Base-by-base conservation (phyloP, 2,113 vertebrate genomes). In the Peromyscus polionotus region DNA sequence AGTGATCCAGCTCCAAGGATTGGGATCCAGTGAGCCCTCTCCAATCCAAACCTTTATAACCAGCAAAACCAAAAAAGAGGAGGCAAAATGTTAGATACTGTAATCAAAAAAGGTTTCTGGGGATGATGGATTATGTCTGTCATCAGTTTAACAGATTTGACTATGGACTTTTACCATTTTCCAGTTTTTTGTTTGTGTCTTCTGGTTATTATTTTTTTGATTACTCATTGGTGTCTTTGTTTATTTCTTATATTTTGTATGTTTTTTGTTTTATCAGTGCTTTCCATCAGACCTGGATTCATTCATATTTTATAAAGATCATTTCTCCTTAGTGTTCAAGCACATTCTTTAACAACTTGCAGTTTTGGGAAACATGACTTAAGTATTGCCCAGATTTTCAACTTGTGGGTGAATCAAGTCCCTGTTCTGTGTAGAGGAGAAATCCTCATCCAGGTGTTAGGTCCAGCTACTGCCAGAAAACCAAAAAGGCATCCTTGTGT, bases 41-140 rank as follows among this genome's bases (percentile, higher is more conserved):
- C 99, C 99, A 99, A 99, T 99, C 99, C 99, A 99, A 99, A 99
- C 99, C 99, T 99, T 99, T 99, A 99, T 99, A 99, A 99, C 99
- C 99, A 99, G 99, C 99, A 99, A 99, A 99, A 99, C 99, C 99
- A 99, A 99, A 99, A 99, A 99, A 99, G 99, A 99, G 99, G 99
- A 99, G 99, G 99, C 99, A 99, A 99, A 99, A 99, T 98, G 99
- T 99, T 99, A 99, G 99, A 99, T 99, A 99, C 99, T 99, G 99
- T 98, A 99, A 99, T 99, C 98, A 98, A 99, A 99, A 99, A 99
- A 98, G 98, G 98, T 99, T 99, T 99, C 99, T 99, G 99, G 98
- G 98, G 99, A 99, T 98, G 98, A 99, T 99, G 95, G 99, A 99
- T 99, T 99, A 99, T 99, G 99, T 99, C 99, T 99, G 98, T 98